Evolutionary conservation across 2,888 invertebrate species (phyloP), one percentile per base, ranked within the genome.

Genomic region (Abscondita cerata): DNA sequence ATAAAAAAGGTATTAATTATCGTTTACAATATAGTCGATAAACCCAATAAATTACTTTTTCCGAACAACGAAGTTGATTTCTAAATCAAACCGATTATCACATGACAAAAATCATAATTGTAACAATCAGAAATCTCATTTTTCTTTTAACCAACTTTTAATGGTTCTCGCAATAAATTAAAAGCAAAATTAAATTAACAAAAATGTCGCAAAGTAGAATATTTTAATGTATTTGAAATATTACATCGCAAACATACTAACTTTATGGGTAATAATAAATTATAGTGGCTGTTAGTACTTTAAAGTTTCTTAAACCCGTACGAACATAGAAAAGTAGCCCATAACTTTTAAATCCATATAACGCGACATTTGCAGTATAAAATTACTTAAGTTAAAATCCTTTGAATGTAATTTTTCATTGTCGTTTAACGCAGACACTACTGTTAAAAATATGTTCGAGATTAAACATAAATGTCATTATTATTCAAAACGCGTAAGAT

Each of bases 341-440:
- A 44, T 44, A 44, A 44, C 44, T 44, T 44, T 19, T 44, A 44
- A n/a, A 44, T 44, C 44, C 16, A 19, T 44, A 44, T 18, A 44
- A 19, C 44, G 19, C n/a, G 19, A 44, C 44, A 44, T 44, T 44
- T 44, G 18, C 16, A 18, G 44, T 44, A 44, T 44, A 44, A 44
- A 44, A 44, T 44, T 44, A 44, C 44, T 44, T 44, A 44, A 44
- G 44, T 44, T 44, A 44, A 44, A 44, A 44, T 44, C 44, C 44
- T 44, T n/a, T 44, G 19, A 11, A 44, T 18, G n/a, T 18, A 16
- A 44, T 44, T 18, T 18, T 44, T 44, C 44, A 44, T 44, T 44
- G 44, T 44, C 44, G 19, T 44, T 44, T 44, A 18, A 44, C n/a
- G n/a, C n/a, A n/a, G n/a, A n/a, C n/a, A 18, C 18, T 44, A 16